Evolutionary conservation across 2,888 invertebrate genomes (phyloP).

Genomic region (Sicus ferrugineus): DNA sequence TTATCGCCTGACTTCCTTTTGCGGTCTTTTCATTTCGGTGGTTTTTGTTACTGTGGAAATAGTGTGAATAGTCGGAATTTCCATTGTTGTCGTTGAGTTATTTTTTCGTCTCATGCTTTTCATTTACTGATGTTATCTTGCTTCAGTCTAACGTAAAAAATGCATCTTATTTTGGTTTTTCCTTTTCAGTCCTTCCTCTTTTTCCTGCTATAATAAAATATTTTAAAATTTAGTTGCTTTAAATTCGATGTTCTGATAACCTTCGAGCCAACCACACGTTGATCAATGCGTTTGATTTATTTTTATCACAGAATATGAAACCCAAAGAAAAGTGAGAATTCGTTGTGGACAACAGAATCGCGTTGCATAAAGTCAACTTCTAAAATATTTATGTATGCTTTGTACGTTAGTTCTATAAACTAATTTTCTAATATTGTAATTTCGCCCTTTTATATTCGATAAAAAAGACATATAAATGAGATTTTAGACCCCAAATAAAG

Average conservation of each 20-base stretch:
- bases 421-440: too few relatives aligned
- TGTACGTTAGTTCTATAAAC: too few relatives aligned
- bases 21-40: not conserved
- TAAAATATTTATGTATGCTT: too few relatives aligned
- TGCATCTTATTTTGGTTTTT: not conserved
- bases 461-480: too few relatives aligned
- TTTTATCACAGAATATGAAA: not conserved
- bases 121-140: not conserved
- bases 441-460: too few relatives aligned
- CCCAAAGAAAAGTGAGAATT: not conserved
- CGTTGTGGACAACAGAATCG: not conserved
- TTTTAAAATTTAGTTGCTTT: not conserved
- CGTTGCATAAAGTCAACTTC: too few relatives aligned
- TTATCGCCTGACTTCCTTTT: conserved; percentile 29
- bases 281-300: not conserved
- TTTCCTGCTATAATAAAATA: not conserved
- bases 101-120: too few relatives aligned
- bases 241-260: too few relatives aligned
- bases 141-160: not conserved
- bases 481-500: too few relatives aligned
- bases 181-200: not conserved
- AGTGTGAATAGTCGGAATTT: not conserved
- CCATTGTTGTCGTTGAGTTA: not conserved
- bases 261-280: not conserved
- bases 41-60: not conserved